phyloP scores from a whole-genome alignment of 2,113 vertebrate genomes.

The Saccopteryx leptura region DNA sequence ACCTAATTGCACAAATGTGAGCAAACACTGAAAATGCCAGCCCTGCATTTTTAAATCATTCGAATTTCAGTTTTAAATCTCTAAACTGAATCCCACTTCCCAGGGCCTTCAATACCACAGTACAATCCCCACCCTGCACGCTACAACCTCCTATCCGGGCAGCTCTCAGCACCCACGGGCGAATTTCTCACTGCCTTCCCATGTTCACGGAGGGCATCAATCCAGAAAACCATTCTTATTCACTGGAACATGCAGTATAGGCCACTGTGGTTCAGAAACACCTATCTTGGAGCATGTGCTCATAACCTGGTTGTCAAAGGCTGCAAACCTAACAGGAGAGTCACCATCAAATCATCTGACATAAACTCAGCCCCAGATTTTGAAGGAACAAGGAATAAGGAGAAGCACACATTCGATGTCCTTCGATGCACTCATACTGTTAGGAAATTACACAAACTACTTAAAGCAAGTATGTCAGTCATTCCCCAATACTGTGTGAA shows the following conservation, averaged over 20 bases:
- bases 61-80: background rate
- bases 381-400: background rate
- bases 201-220: background rate
- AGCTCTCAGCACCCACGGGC: background rate
- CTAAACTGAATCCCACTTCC: background rate
- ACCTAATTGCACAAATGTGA: background rate
- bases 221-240: background rate
- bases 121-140: rapidly evolving
- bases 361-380: background rate
- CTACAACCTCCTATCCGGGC: background rate
- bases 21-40: background rate
- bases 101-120: background rate
- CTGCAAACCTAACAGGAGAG: background rate
- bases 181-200: background rate
- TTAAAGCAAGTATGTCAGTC: background rate
- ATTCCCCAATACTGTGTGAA: background rate
- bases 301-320: background rate
- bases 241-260: background rate
- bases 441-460: background rate
- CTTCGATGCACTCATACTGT: background rate
- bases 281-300: background rate
- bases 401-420: background rate
- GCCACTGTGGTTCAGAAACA: background rate
- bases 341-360: background rate
- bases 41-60: background rate